Percentiles rank a stretch among this genome's conserved stretches.
phyloP scores from a whole-genome alignment of 2,888 invertebrate genomes.

The Scaptomyza polygonia region DNA sequence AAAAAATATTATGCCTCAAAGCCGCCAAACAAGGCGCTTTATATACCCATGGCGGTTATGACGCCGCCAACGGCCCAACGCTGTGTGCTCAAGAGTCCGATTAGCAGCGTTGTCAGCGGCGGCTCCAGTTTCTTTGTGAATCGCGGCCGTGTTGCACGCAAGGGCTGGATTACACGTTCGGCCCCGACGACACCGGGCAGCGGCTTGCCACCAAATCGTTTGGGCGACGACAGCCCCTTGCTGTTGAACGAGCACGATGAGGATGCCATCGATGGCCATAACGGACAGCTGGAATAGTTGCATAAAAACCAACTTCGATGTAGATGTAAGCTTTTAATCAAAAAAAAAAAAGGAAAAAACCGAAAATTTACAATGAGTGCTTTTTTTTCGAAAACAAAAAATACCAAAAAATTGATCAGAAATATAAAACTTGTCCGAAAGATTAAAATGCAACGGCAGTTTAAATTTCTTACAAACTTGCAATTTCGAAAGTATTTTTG shows the following conservation, averaged over 20 bases:
- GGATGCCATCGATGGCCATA: slow-evolving; percentile 83
- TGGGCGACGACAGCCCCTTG: slow-evolving; percentile 88
- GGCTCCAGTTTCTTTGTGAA: slow-evolving; percentile 81
- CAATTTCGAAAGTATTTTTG: too few relatives aligned
- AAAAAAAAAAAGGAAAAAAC: too few relatives aligned
- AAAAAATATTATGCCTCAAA: slow-evolving; percentile 85
- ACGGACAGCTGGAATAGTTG: slow-evolving; percentile 53
- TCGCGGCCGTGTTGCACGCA: slow-evolving; percentile 83
- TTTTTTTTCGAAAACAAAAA: neutral
- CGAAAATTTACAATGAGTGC: neutral
- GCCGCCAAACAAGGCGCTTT: slow-evolving; percentile 89
- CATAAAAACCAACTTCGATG: slow-evolving; percentile 9
- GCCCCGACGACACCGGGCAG: slow-evolving; percentile 92
- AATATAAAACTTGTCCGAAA: neutral
- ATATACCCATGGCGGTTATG: slow-evolving; percentile 86
- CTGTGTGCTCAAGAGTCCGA: slow-evolving; percentile 82
- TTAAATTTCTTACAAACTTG: too few relatives aligned
- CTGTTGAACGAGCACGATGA: slow-evolving; percentile 86
- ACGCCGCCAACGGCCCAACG: slow-evolving; percentile 55
- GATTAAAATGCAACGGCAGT: too few relatives aligned
- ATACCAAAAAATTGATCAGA: slow-evolving; percentile 5
- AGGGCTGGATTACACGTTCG: slow-evolving; percentile 89
- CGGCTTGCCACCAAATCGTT: slow-evolving; percentile 87
- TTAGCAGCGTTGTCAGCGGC: slow-evolving; percentile 78
- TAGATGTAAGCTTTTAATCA: slow-evolving; percentile 36